Evolutionary conservation across 2,888 invertebrate species (phyloP), one percentile per base, ranked within the genome.

Genomic region (Rhorus exstirpatorius): DNA sequence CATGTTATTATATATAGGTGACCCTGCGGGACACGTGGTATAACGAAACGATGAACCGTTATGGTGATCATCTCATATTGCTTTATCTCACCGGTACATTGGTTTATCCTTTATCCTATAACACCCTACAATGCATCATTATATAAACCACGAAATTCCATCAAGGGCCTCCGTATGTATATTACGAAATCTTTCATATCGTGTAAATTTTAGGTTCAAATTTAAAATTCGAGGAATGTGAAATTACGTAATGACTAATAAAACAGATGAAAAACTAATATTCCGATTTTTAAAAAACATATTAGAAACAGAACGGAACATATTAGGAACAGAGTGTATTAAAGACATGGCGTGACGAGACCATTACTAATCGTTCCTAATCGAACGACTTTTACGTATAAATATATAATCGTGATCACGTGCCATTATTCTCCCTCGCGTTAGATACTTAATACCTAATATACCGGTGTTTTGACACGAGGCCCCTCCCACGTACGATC

Each of bases 401-500:
- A 21, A 14, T 58, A 12, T 31, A 24, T 63, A n/a, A 49, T 63
- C 41, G 41, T 53, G 71, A 75, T 85, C 74, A 79, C 79, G 83
- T 81, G 84, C 17, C 14, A 70, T 49, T 80, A 63, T 44, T 46
- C 44, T 46, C 55, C 14, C 38, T 51, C 61, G 49, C 46, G n/a
- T 67, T 35, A 14, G 38, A 51, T 53, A 31, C 41, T 61, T 60
- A 65, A 61, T 79, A 19, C 41, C 61, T 44, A 24, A 26, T 53
- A 38, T 63, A 75, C 83, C 88, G 85, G 85, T 92, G 91, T 91
- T 92, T 90, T 92, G 92, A 92, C 91, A 88, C 87, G 86, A 12
- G 19, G 41, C 84, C 75, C 90, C 89, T 88, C 90, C 91, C 89
- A 88, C 90, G 87, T 89, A 82, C 83, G 41, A 35, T 76, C 65